Evolutionary conservation across 2,888 invertebrate species (phyloP).

Genomic region (Callinectes sapidus): DNA sequence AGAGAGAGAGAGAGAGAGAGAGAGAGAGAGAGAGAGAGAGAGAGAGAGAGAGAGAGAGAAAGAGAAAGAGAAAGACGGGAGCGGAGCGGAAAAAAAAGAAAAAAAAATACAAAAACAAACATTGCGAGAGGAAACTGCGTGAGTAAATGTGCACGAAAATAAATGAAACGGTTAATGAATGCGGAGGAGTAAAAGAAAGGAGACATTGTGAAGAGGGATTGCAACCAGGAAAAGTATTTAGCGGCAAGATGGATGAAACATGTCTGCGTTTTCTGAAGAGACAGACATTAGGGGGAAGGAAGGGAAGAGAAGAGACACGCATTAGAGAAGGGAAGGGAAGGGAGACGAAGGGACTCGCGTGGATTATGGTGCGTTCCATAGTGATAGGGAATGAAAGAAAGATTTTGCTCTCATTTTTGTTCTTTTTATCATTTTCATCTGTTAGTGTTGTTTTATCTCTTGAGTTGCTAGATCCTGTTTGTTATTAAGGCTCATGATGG

Average conservation of each 20-base stretch:
- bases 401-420: neutral
- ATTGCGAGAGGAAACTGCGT: neutral
- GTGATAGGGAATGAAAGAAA: neutral
- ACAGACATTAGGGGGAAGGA: neutral
- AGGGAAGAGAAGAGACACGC: neutral
- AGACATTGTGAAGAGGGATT: constrained; percentile 5
- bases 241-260: neutral
- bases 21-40: neutral
- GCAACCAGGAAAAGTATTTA: neutral
- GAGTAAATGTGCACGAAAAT: neutral
- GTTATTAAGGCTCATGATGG: neutral
- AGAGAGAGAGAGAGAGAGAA: neutral
- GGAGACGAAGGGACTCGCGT: neutral
- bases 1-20: neutral
- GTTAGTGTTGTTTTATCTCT: too few species aligned
- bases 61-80: neutral
- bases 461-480: too few species aligned
- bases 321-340: neutral
- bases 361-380: neutral
- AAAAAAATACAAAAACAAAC: neutral
- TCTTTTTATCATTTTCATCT: too few species aligned
- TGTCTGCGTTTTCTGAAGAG: neutral
- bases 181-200: neutral
- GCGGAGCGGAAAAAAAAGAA: too few species aligned
- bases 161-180: neutral